Evolutionary conservation across 2,797 vertebrate species (phyloP), one percentile per base, ranked within the genome.

Genomic region (Propithecus deckenii): DNA sequence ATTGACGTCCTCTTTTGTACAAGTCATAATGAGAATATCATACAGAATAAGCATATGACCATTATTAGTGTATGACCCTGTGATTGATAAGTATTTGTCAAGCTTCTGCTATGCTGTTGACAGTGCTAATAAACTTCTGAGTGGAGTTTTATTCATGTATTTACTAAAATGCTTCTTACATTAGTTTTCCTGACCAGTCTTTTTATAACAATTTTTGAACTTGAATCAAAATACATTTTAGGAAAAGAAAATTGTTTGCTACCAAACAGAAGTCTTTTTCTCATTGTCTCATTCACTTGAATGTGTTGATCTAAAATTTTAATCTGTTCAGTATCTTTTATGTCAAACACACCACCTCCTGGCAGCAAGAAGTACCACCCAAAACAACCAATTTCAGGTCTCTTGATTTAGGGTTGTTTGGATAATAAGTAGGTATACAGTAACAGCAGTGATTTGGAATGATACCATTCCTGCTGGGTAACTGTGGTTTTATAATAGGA

Each of bases 281-380:
- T 14, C 67, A 93, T 76, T 91, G 48, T 97, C 91, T 98, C 88
- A 88, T 89, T 97, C 81, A 15, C 97, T 95, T 94, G 52, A 95
- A 86, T 97, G 65, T 98, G 98, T 98, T 98, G 86, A 97, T 96
- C 67, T 88, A 92, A 98, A 98, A 18, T 96, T 91, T 63, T 86
- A 94, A 97, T 96, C 61, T 97, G 69, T 97, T 94, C 0, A 0
- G 20, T 98, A 86, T 97, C 94, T 98, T 97, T 97, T 97, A 97
- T 97, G 90, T 96, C 95, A 98, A 98, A 97, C 74, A 97, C 28
- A 95, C 94, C 97, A 98, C 59, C 95, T 97, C 93, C 93, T 96
- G 98, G 89, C 97, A 98, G 97, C 95, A 98, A 94, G 96, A 95
- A 84, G 96, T 92, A 96, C 83, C 93, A 97, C 87, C 83, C 85